Conservation (phyloP, 2,797 vertebrate genomes). For the Novumbra hubbsi region DNA sequence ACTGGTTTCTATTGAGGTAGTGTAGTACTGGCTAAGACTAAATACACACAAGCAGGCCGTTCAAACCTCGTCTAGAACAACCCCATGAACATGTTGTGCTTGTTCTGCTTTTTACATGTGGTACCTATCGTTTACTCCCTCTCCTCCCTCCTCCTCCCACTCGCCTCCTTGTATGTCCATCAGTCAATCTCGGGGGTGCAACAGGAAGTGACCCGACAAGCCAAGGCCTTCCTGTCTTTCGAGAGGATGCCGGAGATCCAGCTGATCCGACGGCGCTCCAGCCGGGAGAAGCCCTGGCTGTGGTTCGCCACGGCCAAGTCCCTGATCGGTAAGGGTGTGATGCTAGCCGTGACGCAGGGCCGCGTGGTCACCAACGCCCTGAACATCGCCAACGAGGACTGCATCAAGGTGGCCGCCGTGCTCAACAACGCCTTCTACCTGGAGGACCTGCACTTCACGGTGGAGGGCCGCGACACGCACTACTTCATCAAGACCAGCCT, state of each 20-base stretch:
- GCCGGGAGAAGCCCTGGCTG: constrained; percentile 85
- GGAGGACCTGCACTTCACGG: constrained; percentile 93
- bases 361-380: constrained; percentile 94
- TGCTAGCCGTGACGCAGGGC: constrained; percentile 94
- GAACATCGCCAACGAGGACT: constrained; percentile 98
- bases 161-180: constrained; percentile 22
- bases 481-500: constrained; percentile 97
- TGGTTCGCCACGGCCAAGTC: constrained; percentile 95
- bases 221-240: constrained; percentile 92
- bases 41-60: not conserved
- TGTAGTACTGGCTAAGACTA: not conserved
- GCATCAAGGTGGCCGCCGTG: constrained; percentile 97
- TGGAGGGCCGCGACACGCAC: constrained; percentile 94
- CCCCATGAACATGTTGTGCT: not conserved
- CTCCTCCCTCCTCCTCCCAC: not conserved
- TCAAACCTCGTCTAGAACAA: not conserved
- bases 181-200: constrained; percentile 96
- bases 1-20: not conserved
- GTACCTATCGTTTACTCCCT: not conserved
- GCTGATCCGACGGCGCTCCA: constrained; percentile 77
- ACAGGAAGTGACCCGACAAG: constrained; percentile 90
- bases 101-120: not conserved
- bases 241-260: constrained; percentile 95
- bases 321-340: constrained; percentile 95
- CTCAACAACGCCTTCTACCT: constrained; percentile 97